A percentile compares a stretch with the other conserved stretches of the same genome.
These are phyloP conservation scores for Lerema accius DNA, from an alignment of 1,140 invertebrate genomes.

Conservation along the genomic window DNA sequence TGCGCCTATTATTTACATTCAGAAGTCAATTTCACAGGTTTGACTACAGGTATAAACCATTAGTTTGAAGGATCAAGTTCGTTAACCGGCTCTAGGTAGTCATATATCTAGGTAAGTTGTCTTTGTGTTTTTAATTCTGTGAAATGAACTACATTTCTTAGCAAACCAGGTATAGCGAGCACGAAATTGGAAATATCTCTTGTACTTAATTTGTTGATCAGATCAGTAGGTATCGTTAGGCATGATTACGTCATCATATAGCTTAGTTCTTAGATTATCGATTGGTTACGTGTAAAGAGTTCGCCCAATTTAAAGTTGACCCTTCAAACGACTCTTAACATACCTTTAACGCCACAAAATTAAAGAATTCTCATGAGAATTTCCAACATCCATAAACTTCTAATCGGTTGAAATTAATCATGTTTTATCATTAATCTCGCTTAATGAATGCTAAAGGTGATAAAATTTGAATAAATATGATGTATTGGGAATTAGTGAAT, in stretches of 20 bases:
- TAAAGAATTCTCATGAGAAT: conserved; percentile 40
- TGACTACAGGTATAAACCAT: conserved; percentile 26
- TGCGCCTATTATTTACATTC: conserved; percentile 74
- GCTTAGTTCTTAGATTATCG: no score
- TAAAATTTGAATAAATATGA: conserved; percentile 50
- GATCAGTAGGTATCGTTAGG: no score
- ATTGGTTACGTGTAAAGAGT: no score
- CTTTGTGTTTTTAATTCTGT: conserved; percentile 30
- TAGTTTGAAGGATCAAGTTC: conserved; percentile 30
- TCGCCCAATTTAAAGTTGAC: conserved; percentile 23
- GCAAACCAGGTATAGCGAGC: no score
- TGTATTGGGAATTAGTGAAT: conserved; percentile 40
- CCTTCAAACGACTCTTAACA: conserved; percentile 15
- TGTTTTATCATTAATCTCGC: conserved; percentile 40
- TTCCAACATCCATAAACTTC: conserved; percentile 26
- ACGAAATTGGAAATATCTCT: no score
- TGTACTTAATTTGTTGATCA: no score
- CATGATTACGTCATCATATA: conserved; percentile 13
- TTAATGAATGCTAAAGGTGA: conserved; percentile 47
- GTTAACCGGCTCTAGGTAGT: conserved; percentile 10
- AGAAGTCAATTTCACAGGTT: conserved; percentile 54
- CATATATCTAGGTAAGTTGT: conserved; percentile 2
- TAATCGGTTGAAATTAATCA: conserved; percentile 46
- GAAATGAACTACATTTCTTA: conserved; percentile 21
- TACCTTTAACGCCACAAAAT: conserved; percentile 25